Evolutionary conservation across 2,888 invertebrate genomes (phyloP), one percentile per base, ranked within the genome.

Genomic region (Limnephilus marmoratus): DNA sequence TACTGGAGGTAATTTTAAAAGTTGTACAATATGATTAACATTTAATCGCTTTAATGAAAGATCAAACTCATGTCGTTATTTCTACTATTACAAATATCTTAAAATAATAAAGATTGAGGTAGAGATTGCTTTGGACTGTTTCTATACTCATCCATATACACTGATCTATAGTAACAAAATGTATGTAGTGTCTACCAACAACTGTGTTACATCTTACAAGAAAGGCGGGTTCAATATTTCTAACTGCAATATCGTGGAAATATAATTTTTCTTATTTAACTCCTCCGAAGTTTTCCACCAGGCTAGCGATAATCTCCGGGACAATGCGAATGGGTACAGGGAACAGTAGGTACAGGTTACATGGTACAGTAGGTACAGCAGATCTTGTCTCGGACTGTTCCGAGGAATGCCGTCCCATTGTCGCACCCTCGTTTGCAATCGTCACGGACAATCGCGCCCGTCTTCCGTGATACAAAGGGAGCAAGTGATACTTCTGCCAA

Each of bases 381-480:
- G 82, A 82, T 82, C 82, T 82, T 82, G 82, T 85, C 85, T n/a
- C 13, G 34, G 13, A 85, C 85, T 41, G 45, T 85, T 85, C 85
- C 85, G 45, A 34, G 45, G 45, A 85, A 37, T 85, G 31, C 24
- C 41, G 7, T 41, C 85, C 37, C 37, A 37, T 85, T 41, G 45
- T 45, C 41, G 85, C 37, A 41, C 45, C n/a, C 85, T 45, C 18
- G 37, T 85, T 41, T 45, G 41, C 37, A 85, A 85, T 85, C 85
- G 41, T 85, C 41, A 41, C 85, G 85, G 41, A 85, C 85, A 85
- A 85, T 85, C 85, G 85, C 37, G n/a, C 24, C 34, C 85, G 37
- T 34, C 37, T 41, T 41, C 24, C 45, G n/a, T 45, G 37, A 31
- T 85, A 37, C 85, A 37, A 85, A 24, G 34, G 34, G 34, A 41